Percentiles rank a stretch among this genome's conserved stretches.
phyloP scores from a whole-genome alignment of 2,113 vertebrate genomes.

The Philantomba maxwellii region DNA sequence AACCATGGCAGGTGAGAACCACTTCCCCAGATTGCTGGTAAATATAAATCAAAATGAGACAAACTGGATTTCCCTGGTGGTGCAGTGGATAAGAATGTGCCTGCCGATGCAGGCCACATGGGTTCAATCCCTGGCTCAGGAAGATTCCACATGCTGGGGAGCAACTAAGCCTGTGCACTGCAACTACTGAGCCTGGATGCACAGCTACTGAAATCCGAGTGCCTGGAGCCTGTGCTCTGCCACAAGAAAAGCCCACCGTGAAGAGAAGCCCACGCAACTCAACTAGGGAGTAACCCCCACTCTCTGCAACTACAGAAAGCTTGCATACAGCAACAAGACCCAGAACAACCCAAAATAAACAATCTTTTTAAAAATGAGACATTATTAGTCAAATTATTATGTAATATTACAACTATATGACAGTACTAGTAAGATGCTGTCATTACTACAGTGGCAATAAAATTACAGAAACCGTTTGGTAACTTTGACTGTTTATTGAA shows the following conservation, averaged over 20 bases:
- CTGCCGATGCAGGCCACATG: background rate
- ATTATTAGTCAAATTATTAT: background rate
- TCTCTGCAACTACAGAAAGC: background rate
- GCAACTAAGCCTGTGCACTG: background rate
- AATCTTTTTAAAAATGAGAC: background rate
- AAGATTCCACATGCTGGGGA: background rate
- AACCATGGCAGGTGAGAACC: background rate
- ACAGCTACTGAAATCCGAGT: background rate
- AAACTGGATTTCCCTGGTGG: background rate
- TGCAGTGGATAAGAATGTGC: background rate
- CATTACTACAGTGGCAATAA: background rate
- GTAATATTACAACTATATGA: background rate
- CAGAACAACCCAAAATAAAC: background rate
- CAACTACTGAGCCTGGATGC: background rate
- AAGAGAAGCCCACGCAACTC: background rate
- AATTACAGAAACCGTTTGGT: background rate
- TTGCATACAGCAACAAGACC: background rate
- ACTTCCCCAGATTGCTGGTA: background rate
- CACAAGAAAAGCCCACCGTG: background rate
- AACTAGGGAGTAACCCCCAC: background rate
- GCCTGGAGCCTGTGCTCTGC: background rate
- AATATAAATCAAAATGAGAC: background rate
- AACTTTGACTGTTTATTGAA: background rate
- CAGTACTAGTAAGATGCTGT: background rate
- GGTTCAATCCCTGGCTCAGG: background rate